A percentile compares a stretch with the other conserved stretches of the same genome.
phyloP scores from a whole-genome alignment of 2,113 vertebrate species.

The Microcebus griseorufus region DNA sequence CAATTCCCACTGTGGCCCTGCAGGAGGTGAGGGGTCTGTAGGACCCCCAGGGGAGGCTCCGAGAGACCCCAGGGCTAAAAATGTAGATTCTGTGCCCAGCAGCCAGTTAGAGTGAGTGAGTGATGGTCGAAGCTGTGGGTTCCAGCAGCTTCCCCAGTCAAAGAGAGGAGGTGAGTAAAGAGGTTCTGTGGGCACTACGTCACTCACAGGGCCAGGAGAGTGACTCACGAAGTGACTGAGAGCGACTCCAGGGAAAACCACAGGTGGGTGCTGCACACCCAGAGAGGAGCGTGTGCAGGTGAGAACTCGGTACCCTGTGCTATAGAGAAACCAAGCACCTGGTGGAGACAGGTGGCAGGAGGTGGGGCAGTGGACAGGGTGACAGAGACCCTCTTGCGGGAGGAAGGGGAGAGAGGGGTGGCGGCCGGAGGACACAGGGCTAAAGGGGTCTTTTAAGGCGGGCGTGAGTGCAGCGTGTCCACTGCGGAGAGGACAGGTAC shows the following conservation, averaged over 20 bases:
- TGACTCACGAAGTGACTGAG: background rate
- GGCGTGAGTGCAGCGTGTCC: background rate
- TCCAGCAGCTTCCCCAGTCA: background rate
- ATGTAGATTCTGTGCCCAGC: background rate
- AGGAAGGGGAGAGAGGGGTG: background rate
- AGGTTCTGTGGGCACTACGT: background rate
- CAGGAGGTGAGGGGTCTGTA: background rate
- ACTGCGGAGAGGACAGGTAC: background rate
- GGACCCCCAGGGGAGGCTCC: background rate
- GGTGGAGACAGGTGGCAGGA: background rate
- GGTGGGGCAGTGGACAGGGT: background rate
- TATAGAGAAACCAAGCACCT: background rate
- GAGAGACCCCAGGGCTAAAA: background rate
- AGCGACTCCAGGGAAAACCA: background rate
- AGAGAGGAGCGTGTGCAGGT: background rate
- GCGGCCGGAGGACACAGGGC: background rate
- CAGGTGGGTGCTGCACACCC: background rate
- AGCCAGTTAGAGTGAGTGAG: background rate
- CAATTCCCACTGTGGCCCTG: background rate
- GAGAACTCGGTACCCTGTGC: background rate
- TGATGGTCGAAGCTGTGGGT: background rate
- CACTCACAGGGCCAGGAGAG: background rate
- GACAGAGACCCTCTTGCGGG: background rate
- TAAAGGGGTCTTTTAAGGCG: rapidly evolving
- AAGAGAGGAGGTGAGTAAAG: background rate